Conservation (phyloP, 2,113 vertebrate species). For the Spermophilus dauricus region DNA sequence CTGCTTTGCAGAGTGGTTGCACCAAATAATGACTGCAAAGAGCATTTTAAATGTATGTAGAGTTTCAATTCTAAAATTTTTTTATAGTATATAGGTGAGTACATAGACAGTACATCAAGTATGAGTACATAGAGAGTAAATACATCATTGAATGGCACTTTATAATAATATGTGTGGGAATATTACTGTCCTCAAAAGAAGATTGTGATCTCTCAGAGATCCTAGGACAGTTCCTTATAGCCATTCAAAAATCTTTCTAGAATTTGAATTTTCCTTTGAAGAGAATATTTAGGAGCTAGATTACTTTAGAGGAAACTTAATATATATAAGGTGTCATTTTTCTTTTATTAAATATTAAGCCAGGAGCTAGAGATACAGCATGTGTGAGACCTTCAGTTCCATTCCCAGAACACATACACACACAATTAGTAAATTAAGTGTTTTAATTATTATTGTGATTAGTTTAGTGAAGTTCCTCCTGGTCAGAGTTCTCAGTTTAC, state of each 20-base stretch:
- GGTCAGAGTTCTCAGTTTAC: constrained; percentile 9
- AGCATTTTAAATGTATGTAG: background rate
- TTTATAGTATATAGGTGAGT: background rate
- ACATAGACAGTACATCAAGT: too few species aligned
- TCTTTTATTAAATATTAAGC: background rate
- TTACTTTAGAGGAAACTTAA: background rate
- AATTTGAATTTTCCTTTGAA: constrained; percentile 15
- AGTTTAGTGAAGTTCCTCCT: background rate
- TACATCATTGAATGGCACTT: background rate
- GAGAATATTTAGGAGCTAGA: background rate
- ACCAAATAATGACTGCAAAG: background rate
- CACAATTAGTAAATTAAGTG: background rate
- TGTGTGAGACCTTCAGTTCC: background rate
- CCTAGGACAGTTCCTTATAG: background rate
- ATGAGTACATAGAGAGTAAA: background rate
- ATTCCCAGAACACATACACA: background rate
- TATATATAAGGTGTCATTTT: constrained; percentile 1
- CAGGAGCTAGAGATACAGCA: background rate
- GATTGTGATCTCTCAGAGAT: background rate
- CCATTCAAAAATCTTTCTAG: background rate
- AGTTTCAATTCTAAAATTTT: constrained; percentile 2
- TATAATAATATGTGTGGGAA: background rate
- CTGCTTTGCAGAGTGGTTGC: too few species aligned
- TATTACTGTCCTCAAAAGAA: background rate
- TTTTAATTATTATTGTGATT: background rate